Conservation (phyloP, 2,888 invertebrate genomes). For the Tromatobia lineatoria region DNA sequence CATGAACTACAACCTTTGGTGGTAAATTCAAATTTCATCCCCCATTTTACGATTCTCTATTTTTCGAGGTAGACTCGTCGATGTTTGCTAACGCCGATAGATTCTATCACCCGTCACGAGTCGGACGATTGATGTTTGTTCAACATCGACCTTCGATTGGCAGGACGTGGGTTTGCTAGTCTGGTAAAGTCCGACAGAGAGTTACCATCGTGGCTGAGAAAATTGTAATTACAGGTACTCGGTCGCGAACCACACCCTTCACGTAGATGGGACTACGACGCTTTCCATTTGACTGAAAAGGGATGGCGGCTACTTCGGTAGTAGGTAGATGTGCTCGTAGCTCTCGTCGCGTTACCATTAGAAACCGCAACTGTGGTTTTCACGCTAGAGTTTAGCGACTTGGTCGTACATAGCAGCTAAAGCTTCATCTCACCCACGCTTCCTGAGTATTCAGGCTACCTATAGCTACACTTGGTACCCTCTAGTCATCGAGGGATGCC, state of each 20-base stretch:
- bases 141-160: conserved; percentile 13
- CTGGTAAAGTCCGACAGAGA: conserved; percentile 10
- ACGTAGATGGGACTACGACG: conserved; percentile 9
- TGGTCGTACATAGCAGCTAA: conserved; percentile 8
- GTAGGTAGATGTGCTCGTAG: not conserved
- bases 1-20: not conserved
- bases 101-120: not conserved
- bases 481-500: conserved; percentile 38
- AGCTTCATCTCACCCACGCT: conserved; percentile 4
- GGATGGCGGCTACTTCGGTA: not conserved
- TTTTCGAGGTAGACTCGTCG: not conserved
- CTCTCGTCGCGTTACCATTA: conserved; percentile 43
- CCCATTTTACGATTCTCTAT: not conserved
- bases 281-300: conserved; percentile 17
- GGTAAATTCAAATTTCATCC: not conserved
- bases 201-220: conserved; percentile 1
- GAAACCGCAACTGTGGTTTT: conserved; percentile 60
- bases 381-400: conserved; percentile 54
- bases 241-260: conserved; percentile 18
- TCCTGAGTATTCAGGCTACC: conserved; percentile 30
- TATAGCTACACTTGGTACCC: conserved; percentile 2
- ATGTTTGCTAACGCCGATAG: conserved; percentile 16
- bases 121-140: conserved; percentile 38
- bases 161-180: not conserved
- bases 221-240: conserved; percentile 40